Base-by-base conservation (phyloP, 2,888 invertebrate genomes). In the Cecidostiba fungosa region DNA sequence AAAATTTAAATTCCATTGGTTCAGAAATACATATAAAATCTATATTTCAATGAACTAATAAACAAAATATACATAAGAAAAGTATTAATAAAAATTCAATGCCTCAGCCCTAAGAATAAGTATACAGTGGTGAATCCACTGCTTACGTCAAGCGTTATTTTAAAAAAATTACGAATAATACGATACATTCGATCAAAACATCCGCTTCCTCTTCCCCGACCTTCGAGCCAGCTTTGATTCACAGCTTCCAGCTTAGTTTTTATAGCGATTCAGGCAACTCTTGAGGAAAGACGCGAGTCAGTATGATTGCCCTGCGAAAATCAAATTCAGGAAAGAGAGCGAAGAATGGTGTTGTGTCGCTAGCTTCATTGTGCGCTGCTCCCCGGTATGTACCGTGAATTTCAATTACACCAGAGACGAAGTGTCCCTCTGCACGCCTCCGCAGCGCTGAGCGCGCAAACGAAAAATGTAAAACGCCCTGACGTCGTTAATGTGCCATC, bases 271-370 rank as follows among this genome's bases (percentile, higher is more conserved):
- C 43, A 43, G 12, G 43, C 72, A 39, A n/a, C 2, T n/a, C 10
- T 14, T 6, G n/a, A 19, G 72, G 43, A 72, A 72, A 39, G 43
- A 14, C 23, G 23, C 54, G 54, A 19, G n/a, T n/a, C 23, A 19
- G 54, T n/a, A 14, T 72, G 29, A 26, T 66, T 29, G 23, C 23
- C 8, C 54, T 59, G 19, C 19, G 70, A 70, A 70, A 36, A 70
- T 70, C 43, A 72, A 43, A 72, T 50, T 76, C 74, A 54, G 39
- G 36, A n/a, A 39, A 72, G 72, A 72, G 39, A 47, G 77, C 77
- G 23, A 77, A 77, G 59, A 77, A 59, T 23, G 59, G 36, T 59
- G 59, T 77, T 36, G 77, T 36, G 59, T 77, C 77, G 77, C 62
- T 59, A 39, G 54, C 59, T 59, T 77, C 59, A 59, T 77, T 59